Evolutionary conservation across 37 sponge, comb jelly and placozoan genomes (phyloP), one percentile per base, ranked within the genome.

Genomic region (Cliona cf. orientalis): DNA sequence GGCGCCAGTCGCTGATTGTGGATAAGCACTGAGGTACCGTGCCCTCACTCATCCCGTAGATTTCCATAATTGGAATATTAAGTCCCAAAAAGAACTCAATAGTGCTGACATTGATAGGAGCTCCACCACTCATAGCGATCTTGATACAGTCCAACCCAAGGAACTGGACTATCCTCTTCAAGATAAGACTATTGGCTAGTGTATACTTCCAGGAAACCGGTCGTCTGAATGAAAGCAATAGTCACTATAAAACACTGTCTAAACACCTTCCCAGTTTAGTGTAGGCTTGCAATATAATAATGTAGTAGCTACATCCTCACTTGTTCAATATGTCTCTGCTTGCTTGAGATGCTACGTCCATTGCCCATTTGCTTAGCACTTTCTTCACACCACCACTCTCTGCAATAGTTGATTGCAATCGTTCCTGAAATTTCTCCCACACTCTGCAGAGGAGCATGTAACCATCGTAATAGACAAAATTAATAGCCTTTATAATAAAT

Each of bases 41-140:
- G 63, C 79, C 80, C 73, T 95, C 96, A 74, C 94, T 94, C 94
- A 94, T 90, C 21, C 99, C 99, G 49, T 94, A 98, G 28, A 91
- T 44, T 69, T 94, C 93, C 72, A 89, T 82, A 46, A 98, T 59
- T 3, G 99, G 93, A n/a, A 98, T 87, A 66, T 98, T 84, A 36
- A 96, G 23, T 42, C 82, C 74, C 78, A 77, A 82, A 82, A 94
- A 98, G 88, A 78, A 98, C 11, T 94, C 91, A 43, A 91, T 58
- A 11, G 86, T 62, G 46, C 64, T 66, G 29, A 3, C 44, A 25
- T 19, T 31, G 38, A 46, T 55, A 39, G 81, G 80, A 5, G 87
- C 81, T 44, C 69, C 45, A n/a, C 80, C 81, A 40, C 42, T 41
- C 12, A 74, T 59, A n/a, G 63, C 84, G 6, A 59, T 38, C 40